phyloP scores from a whole-genome alignment of 2,888 invertebrate genomes.

The Platycheirus rosarum region DNA sequence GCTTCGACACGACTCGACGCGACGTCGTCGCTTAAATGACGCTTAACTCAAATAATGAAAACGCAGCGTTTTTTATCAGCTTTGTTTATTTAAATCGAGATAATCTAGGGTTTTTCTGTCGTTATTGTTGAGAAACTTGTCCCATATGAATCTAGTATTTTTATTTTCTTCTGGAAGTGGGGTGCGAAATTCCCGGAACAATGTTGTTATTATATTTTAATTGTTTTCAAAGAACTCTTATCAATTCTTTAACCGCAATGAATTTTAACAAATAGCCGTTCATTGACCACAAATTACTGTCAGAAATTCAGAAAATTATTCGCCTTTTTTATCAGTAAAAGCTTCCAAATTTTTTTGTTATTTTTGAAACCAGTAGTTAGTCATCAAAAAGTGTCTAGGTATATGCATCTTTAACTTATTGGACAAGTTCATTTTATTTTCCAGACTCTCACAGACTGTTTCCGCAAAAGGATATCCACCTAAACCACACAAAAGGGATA shows the following conservation, averaged over 20 bases:
- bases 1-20: no score
- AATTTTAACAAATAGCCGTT: conserved; percentile 51
- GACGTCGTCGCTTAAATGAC: conserved; percentile 29
- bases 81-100: conserved; percentile 49
- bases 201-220: conserved; percentile 12
- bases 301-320: conserved; percentile 13
- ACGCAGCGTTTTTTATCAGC: conserved; percentile 25
- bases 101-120: conserved; percentile 31
- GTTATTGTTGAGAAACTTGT: conserved; percentile 14
- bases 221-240: conserved; percentile 34
- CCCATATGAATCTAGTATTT: conserved; percentile 32
- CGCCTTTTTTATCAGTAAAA: conserved; percentile 33
- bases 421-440: conserved; percentile 26
- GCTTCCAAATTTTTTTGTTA: background rate
- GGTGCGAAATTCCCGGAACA: conserved; percentile 34
- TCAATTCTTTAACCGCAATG: conserved; percentile 12
- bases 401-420: no score
- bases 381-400: no score
- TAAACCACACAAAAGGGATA: conserved; percentile 12
- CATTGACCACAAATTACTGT: conserved; percentile 62
- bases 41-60: conserved; percentile 18
- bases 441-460: conserved; percentile 49
- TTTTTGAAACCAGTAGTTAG: no score
- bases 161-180: conserved; percentile 41
- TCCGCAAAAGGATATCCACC: conserved; percentile 24